Conservation (phyloP, 2,113 vertebrate genomes). For the Haemorhous mexicanus region DNA sequence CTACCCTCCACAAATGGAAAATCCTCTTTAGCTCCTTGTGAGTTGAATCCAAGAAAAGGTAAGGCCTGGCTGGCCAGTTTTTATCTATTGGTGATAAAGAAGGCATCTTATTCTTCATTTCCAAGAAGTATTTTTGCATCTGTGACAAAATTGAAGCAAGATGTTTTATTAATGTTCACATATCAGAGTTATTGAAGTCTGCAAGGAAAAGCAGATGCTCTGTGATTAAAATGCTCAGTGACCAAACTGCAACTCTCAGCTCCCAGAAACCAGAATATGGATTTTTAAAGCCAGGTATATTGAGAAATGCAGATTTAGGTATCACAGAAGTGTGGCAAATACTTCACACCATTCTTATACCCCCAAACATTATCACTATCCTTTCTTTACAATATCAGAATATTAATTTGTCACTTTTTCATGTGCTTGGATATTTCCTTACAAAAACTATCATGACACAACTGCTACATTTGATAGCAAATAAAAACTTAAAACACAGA, state of each 20-base stretch:
- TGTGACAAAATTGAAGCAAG: slow-evolving; percentile 64
- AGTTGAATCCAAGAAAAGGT: slow-evolving; percentile 87
- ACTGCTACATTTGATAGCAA: neutral
- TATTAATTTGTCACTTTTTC: neutral
- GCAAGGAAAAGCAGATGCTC: neutral
- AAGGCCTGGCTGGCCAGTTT: slow-evolving; percentile 89
- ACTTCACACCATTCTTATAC: neutral
- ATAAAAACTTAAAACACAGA: neutral
- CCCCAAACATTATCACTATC: neutral
- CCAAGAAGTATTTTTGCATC: slow-evolving; percentile 95
- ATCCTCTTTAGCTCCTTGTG: slow-evolving; percentile 88
- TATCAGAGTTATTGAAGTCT: neutral
- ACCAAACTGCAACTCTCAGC: neutral
- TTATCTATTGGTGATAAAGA: slow-evolving; percentile 94
- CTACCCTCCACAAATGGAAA: slow-evolving; percentile 97
- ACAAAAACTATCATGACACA: neutral
- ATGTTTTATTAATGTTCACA: neutral
- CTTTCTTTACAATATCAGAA: neutral
- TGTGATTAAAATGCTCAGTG: neutral
- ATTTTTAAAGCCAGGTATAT: neutral
- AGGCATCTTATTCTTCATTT: slow-evolving; percentile 87
- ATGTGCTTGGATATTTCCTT: neutral
- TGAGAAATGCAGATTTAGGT: neutral
- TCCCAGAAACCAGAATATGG: neutral
- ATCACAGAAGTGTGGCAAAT: neutral